Evolutionary conservation across 2,113 vertebrate genomes (phyloP).

Genomic region (Oncorhynchus kisutch): DNA sequence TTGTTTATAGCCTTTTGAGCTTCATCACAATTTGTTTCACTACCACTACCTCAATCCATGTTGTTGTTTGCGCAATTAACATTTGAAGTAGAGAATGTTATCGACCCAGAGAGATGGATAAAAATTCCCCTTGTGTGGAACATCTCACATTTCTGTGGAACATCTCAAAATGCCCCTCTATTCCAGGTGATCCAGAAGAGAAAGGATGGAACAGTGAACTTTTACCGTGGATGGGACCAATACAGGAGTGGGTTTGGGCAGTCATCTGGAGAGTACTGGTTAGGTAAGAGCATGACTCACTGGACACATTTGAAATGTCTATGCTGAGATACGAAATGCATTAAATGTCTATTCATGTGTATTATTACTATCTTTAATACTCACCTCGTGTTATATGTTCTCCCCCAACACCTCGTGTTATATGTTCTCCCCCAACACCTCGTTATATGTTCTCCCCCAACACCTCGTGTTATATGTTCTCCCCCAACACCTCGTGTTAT

Average conservation of each 20-base stretch:
- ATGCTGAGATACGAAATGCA: background rate
- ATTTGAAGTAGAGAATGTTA: background rate
- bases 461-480: background rate
- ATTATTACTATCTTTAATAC: background rate
- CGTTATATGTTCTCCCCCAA: background rate
- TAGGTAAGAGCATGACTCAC: conserved; percentile 56
- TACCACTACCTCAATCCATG: background rate
- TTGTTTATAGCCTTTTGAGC: background rate
- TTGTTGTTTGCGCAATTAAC: too few relatives aligned
- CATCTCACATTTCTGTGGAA: background rate
- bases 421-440: background rate
- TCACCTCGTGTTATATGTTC: background rate
- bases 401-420: background rate
- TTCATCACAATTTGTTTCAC: background rate
- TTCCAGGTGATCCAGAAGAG: conserved; percentile 75
- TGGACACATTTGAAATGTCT: background rate
- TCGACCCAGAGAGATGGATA: background rate
- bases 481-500: background rate
- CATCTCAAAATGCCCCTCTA: background rate
- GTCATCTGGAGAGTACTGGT: conserved; percentile 75
- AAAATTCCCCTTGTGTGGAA: background rate
- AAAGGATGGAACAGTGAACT: conserved; percentile 73
- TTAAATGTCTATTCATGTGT: too few relatives aligned
- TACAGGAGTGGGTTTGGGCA: conserved; percentile 74
- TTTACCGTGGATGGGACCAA: conserved; percentile 76